Conservation (phyloP, 1,140 invertebrate genomes). For the Drosophila novamexicana region DNA sequence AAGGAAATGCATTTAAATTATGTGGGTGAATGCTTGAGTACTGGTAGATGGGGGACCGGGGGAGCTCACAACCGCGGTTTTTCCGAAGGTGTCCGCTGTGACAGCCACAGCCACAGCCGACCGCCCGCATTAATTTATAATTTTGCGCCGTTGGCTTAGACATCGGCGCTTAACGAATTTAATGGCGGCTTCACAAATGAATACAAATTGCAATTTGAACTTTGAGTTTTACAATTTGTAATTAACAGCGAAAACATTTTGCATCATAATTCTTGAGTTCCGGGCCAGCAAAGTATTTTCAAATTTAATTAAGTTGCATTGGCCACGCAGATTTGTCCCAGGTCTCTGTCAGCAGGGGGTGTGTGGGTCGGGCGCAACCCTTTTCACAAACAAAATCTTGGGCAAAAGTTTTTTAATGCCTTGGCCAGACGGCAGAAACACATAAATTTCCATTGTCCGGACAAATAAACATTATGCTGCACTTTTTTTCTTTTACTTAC, state of each 20-base stretch:
- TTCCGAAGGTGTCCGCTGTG: conserved; percentile 64
- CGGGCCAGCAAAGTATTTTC: conserved; percentile 64
- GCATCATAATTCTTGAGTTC: conserved; percentile 67
- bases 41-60: not conserved
- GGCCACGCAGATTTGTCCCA: conserved; percentile 74
- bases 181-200: conserved; percentile 73
- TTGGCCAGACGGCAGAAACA: conserved; percentile 47
- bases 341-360: conserved; percentile 25
- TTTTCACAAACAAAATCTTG: conserved; percentile 62
- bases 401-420: conserved; percentile 79
- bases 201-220: conserved; percentile 81
- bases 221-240: conserved; percentile 77
- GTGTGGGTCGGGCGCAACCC: conserved; percentile 36
- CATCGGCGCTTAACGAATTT: conserved; percentile 56
- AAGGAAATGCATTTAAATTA: conserved; percentile 82
- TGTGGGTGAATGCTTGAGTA: conserved; percentile 49
- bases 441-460: conserved; percentile 67
- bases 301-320: conserved; percentile 82
- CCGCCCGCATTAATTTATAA: conserved; percentile 78
- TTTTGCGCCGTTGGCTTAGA: conserved; percentile 45
- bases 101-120: conserved; percentile 42
- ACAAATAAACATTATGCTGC: conserved; percentile 80
- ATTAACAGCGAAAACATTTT: conserved; percentile 74
- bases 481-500: conserved; percentile 53
- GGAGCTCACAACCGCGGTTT: conserved; percentile 1